Evolutionary conservation across 2,113 vertebrate species (phyloP).

Genomic region (Strix aluco): DNA sequence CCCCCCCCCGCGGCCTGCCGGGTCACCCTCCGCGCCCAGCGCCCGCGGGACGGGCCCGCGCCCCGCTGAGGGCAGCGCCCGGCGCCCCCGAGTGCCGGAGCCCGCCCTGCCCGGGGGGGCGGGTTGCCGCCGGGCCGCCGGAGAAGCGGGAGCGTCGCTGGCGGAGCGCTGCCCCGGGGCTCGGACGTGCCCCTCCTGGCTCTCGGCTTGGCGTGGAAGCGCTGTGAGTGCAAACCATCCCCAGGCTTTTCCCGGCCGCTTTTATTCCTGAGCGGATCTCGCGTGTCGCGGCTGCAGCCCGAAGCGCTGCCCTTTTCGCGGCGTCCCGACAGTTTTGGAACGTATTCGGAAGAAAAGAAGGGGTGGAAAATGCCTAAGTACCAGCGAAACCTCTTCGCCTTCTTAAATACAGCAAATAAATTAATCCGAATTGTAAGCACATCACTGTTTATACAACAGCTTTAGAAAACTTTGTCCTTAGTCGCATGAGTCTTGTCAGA

Average conservation of each 20-base stretch:
- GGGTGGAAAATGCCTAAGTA: fast-evolving
- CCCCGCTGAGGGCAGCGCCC: background rate
- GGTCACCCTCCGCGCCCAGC: background rate
- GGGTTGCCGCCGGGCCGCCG: background rate
- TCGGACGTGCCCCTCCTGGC: background rate
- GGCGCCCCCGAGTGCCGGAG: background rate
- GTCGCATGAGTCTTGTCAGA: background rate
- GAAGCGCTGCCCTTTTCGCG: background rate
- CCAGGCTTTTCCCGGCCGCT: background rate
- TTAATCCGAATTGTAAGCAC: background rate
- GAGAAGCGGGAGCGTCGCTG: background rate
- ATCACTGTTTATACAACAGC: background rate
- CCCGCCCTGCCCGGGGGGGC: too few species aligned
- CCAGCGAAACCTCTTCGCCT: background rate
- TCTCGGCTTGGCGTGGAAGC: background rate
- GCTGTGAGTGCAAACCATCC: background rate
- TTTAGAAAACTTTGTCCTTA: background rate
- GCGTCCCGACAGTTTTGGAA: background rate
- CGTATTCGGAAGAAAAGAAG: background rate
- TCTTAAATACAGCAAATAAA: background rate
- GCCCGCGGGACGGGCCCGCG: background rate
- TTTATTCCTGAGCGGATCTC: background rate
- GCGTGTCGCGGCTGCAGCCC: background rate
- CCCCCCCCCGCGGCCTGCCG: background rate
- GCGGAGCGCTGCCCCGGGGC: background rate